Base-by-base conservation (phyloP, 2,888 invertebrate genomes). In the Acleris laterana region DNA sequence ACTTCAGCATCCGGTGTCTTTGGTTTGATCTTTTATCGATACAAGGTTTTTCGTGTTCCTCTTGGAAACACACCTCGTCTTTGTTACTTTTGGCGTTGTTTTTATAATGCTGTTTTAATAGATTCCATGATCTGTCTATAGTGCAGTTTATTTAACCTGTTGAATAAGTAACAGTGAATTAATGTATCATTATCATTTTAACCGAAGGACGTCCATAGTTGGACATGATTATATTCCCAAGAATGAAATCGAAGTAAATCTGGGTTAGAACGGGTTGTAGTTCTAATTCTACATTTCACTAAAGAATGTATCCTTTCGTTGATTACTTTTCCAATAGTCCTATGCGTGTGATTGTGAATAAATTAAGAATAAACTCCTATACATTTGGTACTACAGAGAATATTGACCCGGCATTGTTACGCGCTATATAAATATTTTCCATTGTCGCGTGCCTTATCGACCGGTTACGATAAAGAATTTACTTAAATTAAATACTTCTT, bases 1-100 rank as follows among this genome's bases (percentile, higher is more conserved):
- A 56, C 50, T 66, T 52, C 48, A 52, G 62, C 57, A n/a, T 56
- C 38, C 32, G 60, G 50, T 65, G 44, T 28, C 55, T 7, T 61
- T 50, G 53, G 13, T 53, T 60, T 65, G 55, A 60, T 60, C 55
- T 60, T 65, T 60, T 60, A 55, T 60, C 60, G 20, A 55, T 55
- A 42, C 16, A 38, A 16, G 1, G n/a, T 42, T 16, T 42, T 1
- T 1, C 16, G 42, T 55, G 38, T 42, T 20, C 20, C 3, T 42
- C 20, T 42, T 46, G 17, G 5, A 17, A 38, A 38, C 38, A 38
- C 38, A 13, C 38, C 13, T 38, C 13, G 38, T 38, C 38, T 0
- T 38, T 38, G 38, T 38, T 38, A 38, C 13, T 38, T 38, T 38
- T 13, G 13, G 38, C 38, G 13, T 38, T 11, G 38, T 38, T 13